phyloP scores from a whole-genome alignment of 2,888 invertebrate species.

The Leptinotarsa juncta region DNA sequence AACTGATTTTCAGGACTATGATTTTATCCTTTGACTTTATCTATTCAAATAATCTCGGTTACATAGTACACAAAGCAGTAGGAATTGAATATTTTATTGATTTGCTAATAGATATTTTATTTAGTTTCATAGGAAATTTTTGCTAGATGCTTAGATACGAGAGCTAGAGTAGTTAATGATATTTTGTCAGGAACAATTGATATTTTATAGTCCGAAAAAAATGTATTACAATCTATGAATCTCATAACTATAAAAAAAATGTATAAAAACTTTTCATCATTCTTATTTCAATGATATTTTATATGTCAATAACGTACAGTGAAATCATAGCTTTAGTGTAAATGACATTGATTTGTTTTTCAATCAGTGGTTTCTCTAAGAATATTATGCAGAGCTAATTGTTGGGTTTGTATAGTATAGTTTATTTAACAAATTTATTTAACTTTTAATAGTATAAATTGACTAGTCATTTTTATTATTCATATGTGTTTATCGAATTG shows the following conservation, averaged over 20 bases:
- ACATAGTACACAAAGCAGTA: slow-evolving; percentile 48
- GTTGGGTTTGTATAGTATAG: slow-evolving; percentile 62
- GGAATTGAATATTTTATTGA: slow-evolving; percentile 41
- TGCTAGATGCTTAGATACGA: slow-evolving; percentile 37
- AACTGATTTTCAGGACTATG: slow-evolving; percentile 30
- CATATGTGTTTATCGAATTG: slow-evolving; percentile 58
- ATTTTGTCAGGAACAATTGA: neutral
- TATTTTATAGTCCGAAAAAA: neutral
- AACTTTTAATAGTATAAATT: slow-evolving; percentile 52
- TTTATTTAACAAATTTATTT: slow-evolving; percentile 60
- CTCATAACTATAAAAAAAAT: too few relatives aligned
- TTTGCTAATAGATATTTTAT: neutral
- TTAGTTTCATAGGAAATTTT: slow-evolving; percentile 24
- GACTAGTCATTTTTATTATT: slow-evolving; percentile 65
- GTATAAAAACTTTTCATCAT: slow-evolving; percentile 1
- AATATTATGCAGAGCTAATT: slow-evolving; percentile 58
- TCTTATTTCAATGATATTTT: slow-evolving; percentile 30
- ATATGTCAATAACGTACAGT: slow-evolving; percentile 43
- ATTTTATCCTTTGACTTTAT: slow-evolving; percentile 44
- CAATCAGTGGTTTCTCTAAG: slow-evolving; percentile 47
- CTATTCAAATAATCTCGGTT: slow-evolving; percentile 51
- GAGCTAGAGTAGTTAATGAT: too few relatives aligned
- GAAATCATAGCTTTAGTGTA: slow-evolving; percentile 40
- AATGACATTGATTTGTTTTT: slow-evolving; percentile 47
- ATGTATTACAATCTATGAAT: neutral